Percentiles rank a stretch among this genome's conserved stretches.
phyloP scores from a whole-genome alignment of 2,113 vertebrate genomes.

The Geococcyx californianus region DNA sequence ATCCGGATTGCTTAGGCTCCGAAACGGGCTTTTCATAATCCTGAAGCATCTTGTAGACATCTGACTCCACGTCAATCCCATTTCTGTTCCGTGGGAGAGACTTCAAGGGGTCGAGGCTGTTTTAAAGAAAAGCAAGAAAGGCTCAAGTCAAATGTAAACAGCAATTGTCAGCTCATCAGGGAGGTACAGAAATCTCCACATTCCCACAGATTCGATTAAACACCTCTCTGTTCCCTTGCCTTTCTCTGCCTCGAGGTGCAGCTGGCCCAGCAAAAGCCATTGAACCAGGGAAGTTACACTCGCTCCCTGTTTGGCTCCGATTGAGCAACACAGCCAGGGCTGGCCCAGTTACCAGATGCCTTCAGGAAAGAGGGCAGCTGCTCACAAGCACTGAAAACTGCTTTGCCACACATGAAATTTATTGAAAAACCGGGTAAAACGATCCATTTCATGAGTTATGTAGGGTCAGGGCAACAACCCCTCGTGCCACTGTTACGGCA shows the following conservation, averaged over 20 bases:
- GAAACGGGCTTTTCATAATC: constrained; percentile 82
- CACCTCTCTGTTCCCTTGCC: not conserved
- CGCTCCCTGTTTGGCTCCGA: not conserved
- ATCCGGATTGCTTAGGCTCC: constrained; percentile 95
- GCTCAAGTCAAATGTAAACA: not conserved
- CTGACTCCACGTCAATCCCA: constrained; percentile 86
- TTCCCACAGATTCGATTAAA: not conserved
- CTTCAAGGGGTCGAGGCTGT: constrained; percentile 81
- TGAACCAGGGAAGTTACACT: not conserved
- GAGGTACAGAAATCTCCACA: not conserved
- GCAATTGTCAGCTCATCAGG: not conserved
- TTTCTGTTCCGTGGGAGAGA: constrained; percentile 77
- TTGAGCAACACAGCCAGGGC: not conserved
- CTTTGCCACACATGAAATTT: not conserved
- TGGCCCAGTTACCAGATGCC: constrained; percentile 3
- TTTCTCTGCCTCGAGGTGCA: not conserved
- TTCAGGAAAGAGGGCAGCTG: constrained; percentile 13
- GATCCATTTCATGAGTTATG: not conserved
- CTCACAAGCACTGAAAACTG: not conserved
- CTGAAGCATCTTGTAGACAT: constrained; percentile 98
- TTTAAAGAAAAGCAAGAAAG: constrained; percentile 24
- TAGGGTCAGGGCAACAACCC: not conserved
- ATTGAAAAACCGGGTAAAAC: not conserved
- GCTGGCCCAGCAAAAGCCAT: not conserved
- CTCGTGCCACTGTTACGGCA: not conserved